Evolutionary conservation across 2,113 vertebrate genomes (phyloP).

Genomic region (Seriola dumerili): DNA sequence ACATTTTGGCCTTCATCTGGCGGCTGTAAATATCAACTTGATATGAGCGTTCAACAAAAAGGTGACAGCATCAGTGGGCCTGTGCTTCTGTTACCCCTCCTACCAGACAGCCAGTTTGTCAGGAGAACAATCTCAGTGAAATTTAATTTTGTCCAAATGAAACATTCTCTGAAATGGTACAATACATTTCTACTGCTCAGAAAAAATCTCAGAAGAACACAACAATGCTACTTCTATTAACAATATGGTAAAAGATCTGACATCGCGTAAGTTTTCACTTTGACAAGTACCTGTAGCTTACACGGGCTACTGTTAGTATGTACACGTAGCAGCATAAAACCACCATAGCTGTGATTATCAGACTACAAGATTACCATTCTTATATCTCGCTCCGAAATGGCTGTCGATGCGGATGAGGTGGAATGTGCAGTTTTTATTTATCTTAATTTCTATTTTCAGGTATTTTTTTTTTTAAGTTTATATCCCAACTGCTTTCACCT

Average conservation of each 20-base stretch:
- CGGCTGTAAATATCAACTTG: slow-evolving; percentile 26
- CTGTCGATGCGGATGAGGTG: slow-evolving; percentile 73
- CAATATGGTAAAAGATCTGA: slow-evolving; percentile 69
- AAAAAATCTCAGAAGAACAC: slow-evolving; percentile 48
- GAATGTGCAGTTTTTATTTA: slow-evolving; percentile 69
- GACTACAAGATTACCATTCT: slow-evolving; percentile 54
- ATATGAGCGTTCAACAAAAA: slow-evolving; percentile 19
- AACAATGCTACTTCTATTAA: slow-evolving; percentile 68
- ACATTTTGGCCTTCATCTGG: slow-evolving; percentile 10
- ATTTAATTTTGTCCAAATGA: slow-evolving; percentile 34
- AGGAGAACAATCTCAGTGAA: slow-evolving; percentile 25
- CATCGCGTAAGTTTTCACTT: slow-evolving; percentile 65
- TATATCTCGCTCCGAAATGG: slow-evolving; percentile 54
- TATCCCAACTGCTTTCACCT: slow-evolving; percentile 2
- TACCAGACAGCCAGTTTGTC: slow-evolving; percentile 41
- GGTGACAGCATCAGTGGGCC: slow-evolving; percentile 24
- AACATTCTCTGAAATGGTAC: slow-evolving; percentile 42
- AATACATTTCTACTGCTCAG: slow-evolving; percentile 54
- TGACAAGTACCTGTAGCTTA: slow-evolving; percentile 62
- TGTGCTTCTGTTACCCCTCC: slow-evolving; percentile 46
- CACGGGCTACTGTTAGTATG: slow-evolving; percentile 71
- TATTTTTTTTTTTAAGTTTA: slow-evolving; percentile 10
- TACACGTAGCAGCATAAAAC: slow-evolving; percentile 81
- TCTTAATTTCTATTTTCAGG: slow-evolving; percentile 52
- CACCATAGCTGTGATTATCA: slow-evolving; percentile 65